Evolutionary conservation across 2,797 vertebrate genomes (phyloP), one percentile per base, ranked within the genome.

Genomic region (Myotis daubentonii): DNA sequence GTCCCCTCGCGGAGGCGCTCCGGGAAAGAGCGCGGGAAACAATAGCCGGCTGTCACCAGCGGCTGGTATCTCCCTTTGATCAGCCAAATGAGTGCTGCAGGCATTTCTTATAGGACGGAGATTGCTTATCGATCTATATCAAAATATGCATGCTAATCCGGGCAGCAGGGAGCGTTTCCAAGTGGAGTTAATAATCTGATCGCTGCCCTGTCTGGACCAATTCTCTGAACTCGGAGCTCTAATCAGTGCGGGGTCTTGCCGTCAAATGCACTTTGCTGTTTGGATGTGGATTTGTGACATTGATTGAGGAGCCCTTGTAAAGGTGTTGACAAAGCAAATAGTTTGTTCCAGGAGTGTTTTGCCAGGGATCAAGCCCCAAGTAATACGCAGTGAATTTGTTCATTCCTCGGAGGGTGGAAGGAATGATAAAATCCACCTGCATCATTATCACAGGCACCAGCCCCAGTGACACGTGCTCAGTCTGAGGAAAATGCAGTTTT

Each of bases 71-170:
- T 98, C 97, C 98, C 99, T 99, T 99, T 99, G 99, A 99, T 99
- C 99, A 99, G 98, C 98, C 99, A 99, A 99, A 99, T 99, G 99
- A 99, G 99, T 99, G 99, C 99, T 99, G 99, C 99, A 99, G 99
- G 99, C 99, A 99, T 99, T 99, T 99, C 99, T 99, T 99, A 99
- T 99, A 99, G 99, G 99, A 99, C 99, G 99, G 99, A 99, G 99
- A 99, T 99, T 99, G 99, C 99, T 99, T 99, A 99, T 99, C 99
- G 99, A 99, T 99, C 99, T 99, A 99, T 99, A 99, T 99, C 99
- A 99, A 99, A 99, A 99, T 99, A 99, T 99, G 99, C 99, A 99
- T 99, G 99, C 99, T 99, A 99, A 99, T 99, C 99, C 97, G 83
- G 98, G 98, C 98, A 99, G 98, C 98, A 97, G 98, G 99, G 99